phyloP scores from a whole-genome alignment of 1,140 invertebrate genomes.

The Semibalanus balanoides region DNA sequence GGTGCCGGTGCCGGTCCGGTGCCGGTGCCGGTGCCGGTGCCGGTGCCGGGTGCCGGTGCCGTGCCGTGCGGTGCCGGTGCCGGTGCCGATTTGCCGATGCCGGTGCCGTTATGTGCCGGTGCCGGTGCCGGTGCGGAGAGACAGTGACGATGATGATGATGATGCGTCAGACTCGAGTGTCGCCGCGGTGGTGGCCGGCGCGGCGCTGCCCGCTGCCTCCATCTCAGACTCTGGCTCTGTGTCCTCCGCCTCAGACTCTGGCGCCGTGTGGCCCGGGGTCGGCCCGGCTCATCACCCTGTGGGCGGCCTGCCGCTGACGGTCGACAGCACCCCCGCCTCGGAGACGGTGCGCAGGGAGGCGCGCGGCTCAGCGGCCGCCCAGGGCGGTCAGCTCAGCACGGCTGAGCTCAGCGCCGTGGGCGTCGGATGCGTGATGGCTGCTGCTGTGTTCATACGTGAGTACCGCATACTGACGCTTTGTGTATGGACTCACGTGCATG shows the following conservation, averaged over 20 bases:
- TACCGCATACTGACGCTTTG: neutral
- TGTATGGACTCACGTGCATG: no score
- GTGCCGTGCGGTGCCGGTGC: no score
- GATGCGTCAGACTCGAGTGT: neutral
- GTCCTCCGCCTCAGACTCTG: neutral
- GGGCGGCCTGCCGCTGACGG: neutral
- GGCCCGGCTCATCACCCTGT: neutral
- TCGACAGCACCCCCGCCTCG: no score
- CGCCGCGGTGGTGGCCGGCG: neutral
- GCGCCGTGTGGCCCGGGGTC: no score
- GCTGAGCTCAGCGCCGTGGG: neutral
- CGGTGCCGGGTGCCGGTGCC: no score
- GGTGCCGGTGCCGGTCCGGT: no score
- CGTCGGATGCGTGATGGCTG: neutral
- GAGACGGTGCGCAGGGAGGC: neutral
- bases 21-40: no score
- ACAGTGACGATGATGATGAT: neutral
- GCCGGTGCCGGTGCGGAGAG: no score
- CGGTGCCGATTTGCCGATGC: no score
- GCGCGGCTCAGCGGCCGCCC: neutral
- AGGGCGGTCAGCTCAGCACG: neutral
- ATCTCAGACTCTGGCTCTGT: neutral
- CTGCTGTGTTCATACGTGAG: neutral
- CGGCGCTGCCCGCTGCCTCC: no score
- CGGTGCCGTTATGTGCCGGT: no score